Evolutionary conservation across 2,113 vertebrate genomes (phyloP), one percentile per base, ranked within the genome.

Genomic region (Chaenocephalus aceratus): DNA sequence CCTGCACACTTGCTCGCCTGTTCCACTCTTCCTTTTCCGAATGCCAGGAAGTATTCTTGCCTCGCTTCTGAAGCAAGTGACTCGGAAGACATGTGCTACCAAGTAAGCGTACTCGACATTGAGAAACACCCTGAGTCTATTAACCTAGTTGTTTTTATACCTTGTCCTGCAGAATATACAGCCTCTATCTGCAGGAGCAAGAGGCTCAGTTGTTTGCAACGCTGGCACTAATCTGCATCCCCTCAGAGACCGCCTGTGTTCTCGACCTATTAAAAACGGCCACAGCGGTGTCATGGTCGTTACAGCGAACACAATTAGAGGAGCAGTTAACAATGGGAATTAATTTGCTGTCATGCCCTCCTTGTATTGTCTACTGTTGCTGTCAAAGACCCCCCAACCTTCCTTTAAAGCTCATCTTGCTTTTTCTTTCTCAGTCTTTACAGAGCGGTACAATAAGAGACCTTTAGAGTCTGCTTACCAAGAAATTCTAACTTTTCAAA

Each of bases 261-360:
- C 84, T 84, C 69, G 45, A 86, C 75, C 89, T 82, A 90, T 91
- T 91, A 92, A 83, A 86, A 77, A 57, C 1, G 49, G 58, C 87
- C 80, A 74, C 77, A 74, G 73, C 21, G 53, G 84, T 90, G 92
- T 92, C 86, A 88, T 16, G 85, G 74, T 82, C 30, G 59, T 93
- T 92, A 88, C 81, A 67, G 78, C 48, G 59, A 86, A 84, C 79
- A 91, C 83, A 92, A 90, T 93, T 90, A 92, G 82, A 75, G 64
- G 77, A 84, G 63, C 62, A 77, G 73, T 92, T 92, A 90, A 94
- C 89, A 91, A 90, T 87, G 67, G 63, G 59, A 90, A 93, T 93
- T 88, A 87, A 92, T 94, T 92, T 82, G 79, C 89, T 83, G 75
- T 82, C 72, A 72, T 72, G 51, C 72, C 75, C 80, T 77, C 79